Base-by-base conservation (phyloP, 2,888 invertebrate genomes). In the Mesorhabditis spiculigera region DNA sequence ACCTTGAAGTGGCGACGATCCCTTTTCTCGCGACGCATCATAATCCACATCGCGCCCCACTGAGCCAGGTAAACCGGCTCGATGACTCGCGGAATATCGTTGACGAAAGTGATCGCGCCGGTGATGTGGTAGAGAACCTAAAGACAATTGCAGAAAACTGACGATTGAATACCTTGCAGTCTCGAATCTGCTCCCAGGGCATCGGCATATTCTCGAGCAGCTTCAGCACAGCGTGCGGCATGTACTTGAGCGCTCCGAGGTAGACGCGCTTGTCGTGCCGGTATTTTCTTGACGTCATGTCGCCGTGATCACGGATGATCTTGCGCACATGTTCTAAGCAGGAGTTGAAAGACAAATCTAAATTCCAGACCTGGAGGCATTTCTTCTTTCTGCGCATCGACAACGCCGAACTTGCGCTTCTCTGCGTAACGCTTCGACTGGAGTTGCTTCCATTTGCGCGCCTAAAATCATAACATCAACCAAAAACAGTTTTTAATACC, bases 1-100 rank as follows among this genome's bases (percentile, higher is more conserved):
- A 76, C 78, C 73, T 98, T 98, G 87, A 98, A 98, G 87, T 98
- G 98, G 45, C 97, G 91, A 86, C 98, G 92, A 89, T 98, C 98
- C 76, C 98, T 90, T 87, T 99, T 98, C 86, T 99, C 82, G 81
- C 98, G 90, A 79, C 98, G 90, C 97, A 99, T 97, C 96, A 98
- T 98, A 81, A 99, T 97, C 98, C 98, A 99, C 97, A 99, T 98
- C 1, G 97, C 95, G 63, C 96, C 97, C 98, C 98, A 99, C 86
- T 99, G 98, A 1, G 97, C 97, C 78, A 99, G 95, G 86, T 97
- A 99, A 5, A 97, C 93, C 0, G 98, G 98, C 86, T 99, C 98
- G 81, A 98, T 93, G 4, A 97, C 95, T 95, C 97, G 96, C 3
- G 98, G 98, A 83, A 99, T 98, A 89, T 99, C 98, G 89, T 99